phyloP scores from a whole-genome alignment of 2,888 invertebrate genomes.

The Hydrotaea cyrtoneurina region DNA sequence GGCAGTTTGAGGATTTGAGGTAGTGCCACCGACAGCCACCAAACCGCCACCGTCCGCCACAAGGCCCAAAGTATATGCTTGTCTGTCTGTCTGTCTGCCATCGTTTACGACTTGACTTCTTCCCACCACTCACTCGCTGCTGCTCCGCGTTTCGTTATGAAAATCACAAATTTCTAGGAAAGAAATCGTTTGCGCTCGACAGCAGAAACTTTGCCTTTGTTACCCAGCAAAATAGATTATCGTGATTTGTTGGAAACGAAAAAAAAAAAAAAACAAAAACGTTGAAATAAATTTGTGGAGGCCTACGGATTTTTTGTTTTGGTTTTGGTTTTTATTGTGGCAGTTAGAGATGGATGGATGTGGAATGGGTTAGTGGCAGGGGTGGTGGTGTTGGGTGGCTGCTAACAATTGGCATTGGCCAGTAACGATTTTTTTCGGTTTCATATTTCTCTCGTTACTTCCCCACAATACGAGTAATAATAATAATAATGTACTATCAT shows the following conservation, averaged over 20 bases:
- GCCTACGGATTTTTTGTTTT: slow-evolving; percentile 46
- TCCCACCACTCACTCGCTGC: background rate
- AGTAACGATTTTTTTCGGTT: background rate
- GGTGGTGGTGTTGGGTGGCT: too few relatives aligned
- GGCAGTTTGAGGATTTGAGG: slow-evolving; percentile 65
- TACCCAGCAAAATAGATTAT: slow-evolving; percentile 59
- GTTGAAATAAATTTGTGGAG: slow-evolving; percentile 47
- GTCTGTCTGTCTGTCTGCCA: background rate
- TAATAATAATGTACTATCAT: slow-evolving; percentile 21
- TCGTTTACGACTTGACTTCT: background rate
- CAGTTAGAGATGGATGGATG: slow-evolving; percentile 29
- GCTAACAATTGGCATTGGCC: background rate
- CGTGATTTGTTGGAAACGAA: slow-evolving; percentile 68
- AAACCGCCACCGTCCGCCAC: background rate
- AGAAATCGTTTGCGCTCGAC: slow-evolving; percentile 30
- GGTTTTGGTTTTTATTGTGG: background rate
- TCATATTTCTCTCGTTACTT: slow-evolving; percentile 8
- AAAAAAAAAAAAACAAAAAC: slow-evolving; percentile 37
- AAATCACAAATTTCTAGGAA: slow-evolving; percentile 60
- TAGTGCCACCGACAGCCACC: slow-evolving; percentile 46
- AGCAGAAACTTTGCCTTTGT: too few relatives aligned
- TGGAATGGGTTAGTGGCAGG: background rate
- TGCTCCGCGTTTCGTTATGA: slow-evolving; percentile 16
- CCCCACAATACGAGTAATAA: too few relatives aligned
- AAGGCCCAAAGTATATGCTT: background rate